phyloP scores from a whole-genome alignment of 2,888 invertebrate genomes.

The Cephus nigrinus region DNA sequence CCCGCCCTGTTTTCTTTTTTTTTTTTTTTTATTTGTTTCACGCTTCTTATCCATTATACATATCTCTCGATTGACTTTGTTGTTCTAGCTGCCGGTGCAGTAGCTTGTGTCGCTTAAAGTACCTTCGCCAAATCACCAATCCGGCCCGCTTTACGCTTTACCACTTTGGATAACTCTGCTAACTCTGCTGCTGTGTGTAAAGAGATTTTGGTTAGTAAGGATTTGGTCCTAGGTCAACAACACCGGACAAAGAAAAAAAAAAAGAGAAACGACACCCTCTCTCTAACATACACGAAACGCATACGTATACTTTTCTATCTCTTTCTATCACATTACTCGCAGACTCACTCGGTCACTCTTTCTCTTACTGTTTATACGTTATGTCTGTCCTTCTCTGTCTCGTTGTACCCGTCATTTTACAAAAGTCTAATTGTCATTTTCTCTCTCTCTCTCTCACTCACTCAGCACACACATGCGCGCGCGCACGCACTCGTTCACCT shows the following conservation, averaged over 20 bases:
- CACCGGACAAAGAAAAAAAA: no score
- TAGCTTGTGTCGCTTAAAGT: slow-evolving; percentile 62
- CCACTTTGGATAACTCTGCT: slow-evolving; percentile 60
- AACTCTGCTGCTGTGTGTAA: slow-evolving; percentile 58
- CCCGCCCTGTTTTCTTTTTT: no score
- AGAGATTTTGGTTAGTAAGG: slow-evolving; percentile 48
- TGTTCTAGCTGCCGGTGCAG: slow-evolving; percentile 62
- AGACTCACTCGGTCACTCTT: no score
- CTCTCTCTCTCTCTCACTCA: slow-evolving; percentile 3
- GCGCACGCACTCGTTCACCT: background rate
- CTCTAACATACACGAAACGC: no score
- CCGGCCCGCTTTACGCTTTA: slow-evolving; percentile 58
- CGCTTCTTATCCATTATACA: slow-evolving; percentile 18
- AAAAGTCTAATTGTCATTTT: slow-evolving; percentile 7
- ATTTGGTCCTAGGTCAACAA: slow-evolving; percentile 46
- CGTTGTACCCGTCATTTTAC: no score
- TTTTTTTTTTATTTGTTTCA: no score
- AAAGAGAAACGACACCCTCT: no score
- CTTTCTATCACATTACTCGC: no score
- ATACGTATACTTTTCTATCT: no score
- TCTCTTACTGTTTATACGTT: no score
- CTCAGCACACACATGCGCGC: no score
- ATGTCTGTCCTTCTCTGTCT: no score
- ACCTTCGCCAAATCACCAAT: slow-evolving; percentile 50
- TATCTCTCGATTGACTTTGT: slow-evolving; percentile 50